Percentiles rank a stretch among this genome's conserved stretches.
phyloP scores from a whole-genome alignment of 2,888 invertebrate genomes.

The Acrobasis repandana region DNA sequence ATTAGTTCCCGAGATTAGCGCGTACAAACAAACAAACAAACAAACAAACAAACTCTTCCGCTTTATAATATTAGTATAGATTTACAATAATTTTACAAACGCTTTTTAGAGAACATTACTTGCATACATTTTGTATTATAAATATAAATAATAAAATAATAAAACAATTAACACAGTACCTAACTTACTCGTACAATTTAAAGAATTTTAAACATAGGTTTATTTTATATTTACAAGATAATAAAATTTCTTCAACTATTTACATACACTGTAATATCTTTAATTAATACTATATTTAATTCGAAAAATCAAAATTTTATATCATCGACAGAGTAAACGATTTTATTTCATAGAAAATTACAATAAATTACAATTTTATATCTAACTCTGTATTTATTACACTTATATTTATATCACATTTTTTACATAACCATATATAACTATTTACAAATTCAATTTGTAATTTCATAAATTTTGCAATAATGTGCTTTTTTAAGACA shows the following conservation, averaged over 20 bases:
- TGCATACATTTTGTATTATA: no score
- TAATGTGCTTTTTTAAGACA: not conserved
- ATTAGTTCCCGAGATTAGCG: no score
- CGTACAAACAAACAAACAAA: no score
- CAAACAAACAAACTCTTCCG: no score
- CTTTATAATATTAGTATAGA: no score
- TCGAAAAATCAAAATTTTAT: slow-evolving; percentile 10
- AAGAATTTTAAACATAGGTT: not conserved
- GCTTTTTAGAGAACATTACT: no score
- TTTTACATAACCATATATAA: slow-evolving; percentile 49
- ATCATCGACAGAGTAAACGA: slow-evolving; percentile 4
- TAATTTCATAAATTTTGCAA: slow-evolving; percentile 8
- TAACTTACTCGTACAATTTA: not conserved
- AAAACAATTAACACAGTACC: not conserved
- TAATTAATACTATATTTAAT: not conserved
- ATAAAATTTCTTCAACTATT: slow-evolving; percentile 19
- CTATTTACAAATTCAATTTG: slow-evolving; percentile 39
- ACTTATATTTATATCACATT: slow-evolving; percentile 63
- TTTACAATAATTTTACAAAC: no score
- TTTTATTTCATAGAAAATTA: slow-evolving; percentile 26
- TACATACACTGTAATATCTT: slow-evolving; percentile 18
- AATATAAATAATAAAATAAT: not conserved
- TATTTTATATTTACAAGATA: slow-evolving; percentile 15
- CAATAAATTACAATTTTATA: slow-evolving; percentile 12
- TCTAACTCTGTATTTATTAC: slow-evolving; percentile 27